Conservation (phyloP, 1,140 invertebrate genomes). For the Plectrocnemia conspersa region DNA sequence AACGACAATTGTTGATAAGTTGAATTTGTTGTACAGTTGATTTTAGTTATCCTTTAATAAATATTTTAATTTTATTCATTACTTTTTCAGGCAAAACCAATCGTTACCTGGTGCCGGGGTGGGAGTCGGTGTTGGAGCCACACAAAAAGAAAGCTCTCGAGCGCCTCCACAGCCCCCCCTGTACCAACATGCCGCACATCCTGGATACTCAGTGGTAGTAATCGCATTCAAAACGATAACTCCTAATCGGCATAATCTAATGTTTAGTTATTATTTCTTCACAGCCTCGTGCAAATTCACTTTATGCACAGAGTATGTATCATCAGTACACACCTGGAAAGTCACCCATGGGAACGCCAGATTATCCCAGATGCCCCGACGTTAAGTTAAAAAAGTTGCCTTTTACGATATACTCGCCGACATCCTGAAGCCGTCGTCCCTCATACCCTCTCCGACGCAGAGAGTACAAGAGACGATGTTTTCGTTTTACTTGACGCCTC, state of each 20-base stretch:
- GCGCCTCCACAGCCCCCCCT: constrained; percentile 43
- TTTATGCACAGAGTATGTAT: constrained; percentile 49
- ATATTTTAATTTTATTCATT: neutral
- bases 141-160: constrained; percentile 46
- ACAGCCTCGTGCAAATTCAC: constrained; percentile 45
- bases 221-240: no score
- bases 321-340: constrained; percentile 43
- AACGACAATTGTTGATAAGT: no score
- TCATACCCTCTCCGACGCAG: constrained; percentile 69
- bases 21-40: no score
- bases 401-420: constrained; percentile 89
- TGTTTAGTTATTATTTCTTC: constrained; percentile 15
- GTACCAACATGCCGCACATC: constrained; percentile 47
- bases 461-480: constrained; percentile 81
- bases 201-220: constrained; percentile 46
- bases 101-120: constrained; percentile 39
- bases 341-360: constrained; percentile 43
- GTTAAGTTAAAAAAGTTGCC: constrained; percentile 82
- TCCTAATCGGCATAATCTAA: constrained; percentile 24
- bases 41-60: no score
- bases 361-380: constrained; percentile 79
- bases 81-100: constrained; percentile 44
- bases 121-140: constrained; percentile 40
- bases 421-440: constrained; percentile 82
- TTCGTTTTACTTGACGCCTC: constrained; percentile 86